phyloP scores from a whole-genome alignment of 1,140 invertebrate species.

The Chrysopa pallens region DNA sequence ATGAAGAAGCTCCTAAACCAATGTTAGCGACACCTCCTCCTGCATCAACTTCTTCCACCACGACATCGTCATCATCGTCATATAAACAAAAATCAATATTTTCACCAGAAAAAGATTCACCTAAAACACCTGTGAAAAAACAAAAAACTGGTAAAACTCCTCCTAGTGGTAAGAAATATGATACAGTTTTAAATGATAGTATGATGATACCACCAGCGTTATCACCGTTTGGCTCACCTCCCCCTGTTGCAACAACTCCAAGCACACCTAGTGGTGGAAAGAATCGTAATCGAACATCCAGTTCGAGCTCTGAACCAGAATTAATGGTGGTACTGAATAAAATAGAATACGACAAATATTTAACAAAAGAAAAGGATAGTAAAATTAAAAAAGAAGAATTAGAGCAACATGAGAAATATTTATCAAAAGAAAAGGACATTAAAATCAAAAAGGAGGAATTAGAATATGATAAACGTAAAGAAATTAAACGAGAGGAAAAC shows the following conservation, averaged over 20 bases:
- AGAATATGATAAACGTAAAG: no score
- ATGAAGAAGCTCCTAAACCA: no score
- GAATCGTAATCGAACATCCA: constrained; percentile 14
- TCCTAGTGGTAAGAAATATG: constrained; percentile 11
- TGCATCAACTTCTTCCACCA: no score
- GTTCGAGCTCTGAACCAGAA: constrained; percentile 22
- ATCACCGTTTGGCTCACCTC: constrained; percentile 15
- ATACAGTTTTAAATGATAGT: constrained; percentile 5
- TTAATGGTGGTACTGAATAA: constrained; percentile 21
- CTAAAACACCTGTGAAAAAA: constrained; percentile 8
- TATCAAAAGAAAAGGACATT: no score
- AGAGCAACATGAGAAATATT: no score
- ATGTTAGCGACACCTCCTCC: not conserved
- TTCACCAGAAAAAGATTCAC: constrained; percentile 27
- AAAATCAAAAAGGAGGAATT: no score
- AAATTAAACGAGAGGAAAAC: no score
- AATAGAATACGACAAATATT: constrained; percentile 18
- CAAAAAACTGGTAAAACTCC: constrained; percentile 17
- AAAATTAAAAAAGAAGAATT: constrained; percentile 2
- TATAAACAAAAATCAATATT: constrained; percentile 24
- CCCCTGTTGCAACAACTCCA: constrained; percentile 6
- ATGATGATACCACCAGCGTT: constrained; percentile 10
- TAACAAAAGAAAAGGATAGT: constrained; percentile 13
- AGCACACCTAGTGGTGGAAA: not conserved
- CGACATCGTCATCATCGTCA: not conserved